Conservation (phyloP, 1,140 invertebrate species). For the Drosophila trapezifrons region DNA sequence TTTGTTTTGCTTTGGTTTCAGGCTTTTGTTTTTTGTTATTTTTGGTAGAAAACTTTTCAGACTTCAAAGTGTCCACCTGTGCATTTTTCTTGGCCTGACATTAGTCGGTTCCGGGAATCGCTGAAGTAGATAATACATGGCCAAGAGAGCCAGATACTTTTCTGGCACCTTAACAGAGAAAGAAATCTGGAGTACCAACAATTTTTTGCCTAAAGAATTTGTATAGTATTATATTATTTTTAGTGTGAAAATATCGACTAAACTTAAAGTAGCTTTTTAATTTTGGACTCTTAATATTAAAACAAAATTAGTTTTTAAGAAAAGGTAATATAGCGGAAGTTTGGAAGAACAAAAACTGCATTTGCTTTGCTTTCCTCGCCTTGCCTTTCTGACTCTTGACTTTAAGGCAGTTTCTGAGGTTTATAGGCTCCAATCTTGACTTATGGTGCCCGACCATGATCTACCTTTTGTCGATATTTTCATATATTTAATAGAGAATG, state of each 20-base stretch:
- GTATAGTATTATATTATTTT: too few species aligned
- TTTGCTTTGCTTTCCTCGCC: too few species aligned
- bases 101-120: constrained; percentile 67
- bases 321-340: too few species aligned
- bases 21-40: constrained; percentile 11
- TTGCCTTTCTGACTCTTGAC: too few species aligned
- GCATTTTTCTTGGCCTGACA: constrained; percentile 65
- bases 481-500: too few species aligned
- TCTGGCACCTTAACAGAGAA: not conserved
- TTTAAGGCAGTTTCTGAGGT: too few species aligned
- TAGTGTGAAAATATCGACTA: not conserved
- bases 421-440: too few species aligned
- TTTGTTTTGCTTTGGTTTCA: constrained; percentile 53
- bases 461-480: too few species aligned
- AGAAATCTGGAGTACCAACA: not conserved
- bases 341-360: too few species aligned
- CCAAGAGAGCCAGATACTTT: constrained; percentile 37
- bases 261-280: not conserved
- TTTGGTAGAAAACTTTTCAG: constrained; percentile 39
- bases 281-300: too few species aligned
- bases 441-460: not conserved
- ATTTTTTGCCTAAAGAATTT: too few species aligned
- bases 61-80: constrained; percentile 72
- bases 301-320: too few species aligned
- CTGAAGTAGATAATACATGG: constrained; percentile 37